Evolutionary conservation across 2,888 invertebrate genomes (phyloP).

Genomic region (Cantharis nigra): DNA sequence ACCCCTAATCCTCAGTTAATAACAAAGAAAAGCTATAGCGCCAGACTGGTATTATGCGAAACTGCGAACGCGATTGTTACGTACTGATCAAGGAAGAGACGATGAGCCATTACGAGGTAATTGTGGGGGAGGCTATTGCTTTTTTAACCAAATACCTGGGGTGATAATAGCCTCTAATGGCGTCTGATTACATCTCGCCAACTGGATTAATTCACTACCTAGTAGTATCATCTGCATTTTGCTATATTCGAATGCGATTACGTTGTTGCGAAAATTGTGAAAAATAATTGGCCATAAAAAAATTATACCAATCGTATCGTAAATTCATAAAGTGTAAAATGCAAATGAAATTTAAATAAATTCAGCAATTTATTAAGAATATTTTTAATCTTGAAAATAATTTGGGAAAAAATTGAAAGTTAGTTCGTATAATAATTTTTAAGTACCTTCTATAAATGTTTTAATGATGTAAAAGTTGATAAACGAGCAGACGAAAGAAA

Average conservation of each 20-base stretch:
- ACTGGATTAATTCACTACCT: conserved; percentile 52
- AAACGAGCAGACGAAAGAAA: not conserved
- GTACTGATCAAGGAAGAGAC: conserved; percentile 56
- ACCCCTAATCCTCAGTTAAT: conserved; percentile 39
- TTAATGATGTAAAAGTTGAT: not conserved
- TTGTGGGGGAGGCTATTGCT: conserved; percentile 57
- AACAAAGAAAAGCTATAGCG: conserved; percentile 37
- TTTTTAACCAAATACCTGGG: conserved; percentile 58
- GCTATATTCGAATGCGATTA: conserved; percentile 30
- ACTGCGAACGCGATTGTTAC: conserved; percentile 51
- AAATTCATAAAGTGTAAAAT: not conserved
- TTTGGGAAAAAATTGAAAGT: not conserved
- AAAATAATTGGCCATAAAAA: conserved; percentile 13
- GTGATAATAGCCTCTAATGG: conserved; percentile 51
- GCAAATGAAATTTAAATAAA: not conserved
- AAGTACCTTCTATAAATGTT: not conserved
- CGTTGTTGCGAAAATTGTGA: conserved; percentile 7
- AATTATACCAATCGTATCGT: not conserved
- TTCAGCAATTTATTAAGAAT: not conserved
- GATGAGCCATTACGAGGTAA: conserved; percentile 54
- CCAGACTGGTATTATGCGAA: conserved; percentile 35
- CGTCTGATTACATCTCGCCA: conserved; percentile 48
- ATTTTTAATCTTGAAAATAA: not conserved
- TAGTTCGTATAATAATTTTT: not conserved
- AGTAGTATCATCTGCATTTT: conserved; percentile 23